Conservation (phyloP, 2,888 invertebrate species). For the Apodemia mormo region DNA sequence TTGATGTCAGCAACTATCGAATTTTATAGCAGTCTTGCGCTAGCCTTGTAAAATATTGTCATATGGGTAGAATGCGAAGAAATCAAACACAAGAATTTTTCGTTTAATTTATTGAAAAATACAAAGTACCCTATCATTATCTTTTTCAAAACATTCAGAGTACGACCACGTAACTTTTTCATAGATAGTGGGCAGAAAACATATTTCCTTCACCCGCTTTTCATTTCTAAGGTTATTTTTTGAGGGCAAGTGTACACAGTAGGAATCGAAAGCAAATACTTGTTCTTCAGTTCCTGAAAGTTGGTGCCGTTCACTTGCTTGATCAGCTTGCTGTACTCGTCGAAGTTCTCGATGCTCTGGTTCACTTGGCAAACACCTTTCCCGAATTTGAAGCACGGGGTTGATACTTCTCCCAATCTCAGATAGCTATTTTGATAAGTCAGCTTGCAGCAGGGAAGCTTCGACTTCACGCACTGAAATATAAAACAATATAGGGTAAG, state of each 20-base stretch:
- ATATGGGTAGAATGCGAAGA: not conserved
- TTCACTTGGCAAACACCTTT: constrained; percentile 11
- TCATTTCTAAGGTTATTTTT: constrained; percentile 9
- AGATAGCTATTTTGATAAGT: constrained; percentile 7
- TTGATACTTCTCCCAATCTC: not conserved
- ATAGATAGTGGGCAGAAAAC: not conserved
- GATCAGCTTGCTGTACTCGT: constrained; percentile 11
- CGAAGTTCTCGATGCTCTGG: constrained; percentile 10
- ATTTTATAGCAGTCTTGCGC: no score
- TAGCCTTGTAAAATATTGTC: no score
- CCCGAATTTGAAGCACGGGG: constrained; percentile 1
- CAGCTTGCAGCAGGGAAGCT: not conserved
- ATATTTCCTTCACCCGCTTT: not conserved
- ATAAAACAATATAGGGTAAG: not conserved
- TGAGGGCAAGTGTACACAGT: constrained; percentile 11
- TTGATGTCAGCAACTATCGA: no score
- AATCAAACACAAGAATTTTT: constrained; percentile 8
- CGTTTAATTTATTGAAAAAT: not conserved
- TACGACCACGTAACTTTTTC: not conserved
- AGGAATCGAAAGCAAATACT: not conserved
- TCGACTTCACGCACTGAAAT: not conserved
- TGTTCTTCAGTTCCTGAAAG: constrained; percentile 10
- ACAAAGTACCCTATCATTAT: not conserved
- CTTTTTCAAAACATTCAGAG: not conserved
- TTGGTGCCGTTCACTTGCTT: constrained; percentile 3